Conservation (phyloP, 2,797 vertebrate genomes). For the Orientallactaga sibirica region DNA sequence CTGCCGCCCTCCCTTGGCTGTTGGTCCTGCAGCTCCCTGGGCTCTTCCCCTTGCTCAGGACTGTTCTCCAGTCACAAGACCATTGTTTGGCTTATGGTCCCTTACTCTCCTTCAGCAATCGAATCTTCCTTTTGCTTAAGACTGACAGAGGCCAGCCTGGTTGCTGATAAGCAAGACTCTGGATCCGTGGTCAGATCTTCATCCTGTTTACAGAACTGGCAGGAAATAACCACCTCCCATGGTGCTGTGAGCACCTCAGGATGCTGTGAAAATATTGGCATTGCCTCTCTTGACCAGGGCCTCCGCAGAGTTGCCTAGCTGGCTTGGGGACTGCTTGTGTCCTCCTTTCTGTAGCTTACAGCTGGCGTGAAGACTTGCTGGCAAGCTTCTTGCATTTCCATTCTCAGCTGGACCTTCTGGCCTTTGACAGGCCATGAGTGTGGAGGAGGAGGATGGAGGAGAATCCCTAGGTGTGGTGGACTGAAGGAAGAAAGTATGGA, state of each 20-base stretch:
- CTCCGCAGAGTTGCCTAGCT: neutral
- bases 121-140: neutral
- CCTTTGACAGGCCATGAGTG: too few species aligned
- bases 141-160: neutral
- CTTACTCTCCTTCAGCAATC: neutral
- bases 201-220: neutral
- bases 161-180: neutral
- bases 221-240: neutral
- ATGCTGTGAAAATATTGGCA: conserved; percentile 9
- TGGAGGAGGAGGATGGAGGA: neutral
- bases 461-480: neutral
- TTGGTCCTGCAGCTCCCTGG: neutral
- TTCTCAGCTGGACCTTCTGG: neutral
- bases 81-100: neutral
- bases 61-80: neutral
- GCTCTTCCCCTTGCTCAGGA: neutral
- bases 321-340: neutral
- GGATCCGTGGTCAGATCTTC: neutral
- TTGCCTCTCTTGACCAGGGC: neutral
- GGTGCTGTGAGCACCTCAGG: neutral
- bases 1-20: neutral
- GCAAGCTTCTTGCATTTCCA: neutral
- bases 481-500: neutral
- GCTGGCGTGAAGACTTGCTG: neutral
- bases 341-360: neutral